These are phyloP conservation scores for Botia almorhae DNA, from an alignment of 2,797 vertebrate species.

Conservation along the genomic window DNA sequence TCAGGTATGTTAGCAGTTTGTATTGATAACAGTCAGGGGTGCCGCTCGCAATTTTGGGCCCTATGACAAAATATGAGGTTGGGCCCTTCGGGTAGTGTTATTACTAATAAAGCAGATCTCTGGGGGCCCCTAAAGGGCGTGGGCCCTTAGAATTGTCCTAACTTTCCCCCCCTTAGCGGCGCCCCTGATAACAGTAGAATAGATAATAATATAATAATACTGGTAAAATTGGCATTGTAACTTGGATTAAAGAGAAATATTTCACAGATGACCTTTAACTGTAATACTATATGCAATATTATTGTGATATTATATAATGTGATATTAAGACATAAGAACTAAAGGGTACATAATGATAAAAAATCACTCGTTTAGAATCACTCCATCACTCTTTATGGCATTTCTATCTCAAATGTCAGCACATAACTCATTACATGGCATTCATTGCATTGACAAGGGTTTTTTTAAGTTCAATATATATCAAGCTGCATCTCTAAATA, in stretches of 20 bases:
- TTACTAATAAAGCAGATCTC: too few species aligned
- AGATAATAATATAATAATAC: background rate
- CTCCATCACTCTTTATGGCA: background rate
- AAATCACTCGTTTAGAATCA: background rate
- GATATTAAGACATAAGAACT: background rate
- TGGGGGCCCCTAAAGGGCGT: too few species aligned
- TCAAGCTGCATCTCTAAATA: background rate
- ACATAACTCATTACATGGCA: background rate
- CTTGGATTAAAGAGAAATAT: background rate
- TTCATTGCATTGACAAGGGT: background rate
- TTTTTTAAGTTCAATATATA: background rate
- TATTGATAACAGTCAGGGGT: background rate
- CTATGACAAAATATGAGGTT: too few species aligned
- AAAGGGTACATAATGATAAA: background rate
- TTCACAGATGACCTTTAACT: background rate
- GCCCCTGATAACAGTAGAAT: background rate
- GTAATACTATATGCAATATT: background rate
- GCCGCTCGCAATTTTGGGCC: too few species aligned
- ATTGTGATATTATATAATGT: background rate
- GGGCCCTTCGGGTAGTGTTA: too few species aligned
- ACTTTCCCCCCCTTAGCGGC: too few species aligned
- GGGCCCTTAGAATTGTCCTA: too few species aligned
- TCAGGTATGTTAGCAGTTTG: background rate
- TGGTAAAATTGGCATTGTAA: background rate
- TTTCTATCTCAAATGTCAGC: background rate